Evolutionary conservation across 2,797 vertebrate species (phyloP), one percentile per base, ranked within the genome.

Genomic region (Amazonetta brasiliensis): DNA sequence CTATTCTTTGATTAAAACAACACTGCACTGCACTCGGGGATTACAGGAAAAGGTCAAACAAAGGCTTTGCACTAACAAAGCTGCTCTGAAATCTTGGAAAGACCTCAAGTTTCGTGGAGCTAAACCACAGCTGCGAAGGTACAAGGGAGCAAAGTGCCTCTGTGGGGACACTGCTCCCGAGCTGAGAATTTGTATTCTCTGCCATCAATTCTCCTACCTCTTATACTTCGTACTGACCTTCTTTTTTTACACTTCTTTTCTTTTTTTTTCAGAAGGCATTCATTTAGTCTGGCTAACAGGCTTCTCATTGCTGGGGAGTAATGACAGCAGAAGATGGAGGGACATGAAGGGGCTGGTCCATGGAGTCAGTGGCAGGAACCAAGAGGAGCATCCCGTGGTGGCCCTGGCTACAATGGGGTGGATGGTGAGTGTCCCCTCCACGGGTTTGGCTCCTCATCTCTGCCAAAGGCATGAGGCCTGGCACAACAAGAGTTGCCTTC

Each of bases 1-100:
- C 55, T 75, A 50, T 76, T 91, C 82, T 90, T 84, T 81, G 3
- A 88, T 90, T 88, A 86, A 86, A 91, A 92, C 77, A 95, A 88
- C 94, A 39, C 55, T 95, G 64, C 62, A 63, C 85, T 68, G 64
- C 62, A 63, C 88, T 68, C 30, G 9, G 55, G 48, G 54, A 72
- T 75, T 82, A 89, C 55, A 92, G 41, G n/a, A 74, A 91, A 92
- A 95, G 85, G 85, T 92, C 92, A 94, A 59, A 92, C 59, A 92
- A 94, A 96, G 84, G 74, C 46, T 95, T 91, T 79, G 35, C 59
- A 44, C 46, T 94, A 88, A 82, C 37, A 90, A 95, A 93, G 59
- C 59, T 0, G 0, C 35, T 79, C 58, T 76, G 59, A 95, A 92
- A 81, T 69, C 77, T 76, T 87, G 80, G 90, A 91, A 90, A 84